Conservation (phyloP, 2,113 vertebrate species). For the Macaca nemestrina region DNA sequence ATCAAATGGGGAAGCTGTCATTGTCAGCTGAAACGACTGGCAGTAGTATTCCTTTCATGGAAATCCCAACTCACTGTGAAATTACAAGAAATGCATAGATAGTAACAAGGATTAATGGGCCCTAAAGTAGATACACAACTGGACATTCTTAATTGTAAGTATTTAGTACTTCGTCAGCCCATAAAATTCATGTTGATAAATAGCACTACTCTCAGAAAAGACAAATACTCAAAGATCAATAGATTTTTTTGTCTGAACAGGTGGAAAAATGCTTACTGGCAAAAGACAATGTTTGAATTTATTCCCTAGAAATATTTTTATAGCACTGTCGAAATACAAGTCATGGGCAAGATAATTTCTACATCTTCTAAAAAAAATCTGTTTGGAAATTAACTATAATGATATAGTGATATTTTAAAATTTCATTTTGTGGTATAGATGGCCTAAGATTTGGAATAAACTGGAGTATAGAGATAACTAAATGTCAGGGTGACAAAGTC, state of each 20-base stretch:
- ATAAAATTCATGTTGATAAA: background rate
- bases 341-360: conserved; percentile 16
- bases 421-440: background rate
- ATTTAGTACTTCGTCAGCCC: background rate
- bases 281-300: background rate
- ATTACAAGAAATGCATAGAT: background rate
- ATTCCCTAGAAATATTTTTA: conserved; percentile 28
- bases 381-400: conserved; percentile 17
- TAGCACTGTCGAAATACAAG: background rate
- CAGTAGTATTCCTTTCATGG: background rate
- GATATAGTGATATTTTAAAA: background rate
- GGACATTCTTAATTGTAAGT: background rate
- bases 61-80: conserved; percentile 34
- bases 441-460: background rate
- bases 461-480: background rate
- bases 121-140: background rate
- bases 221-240: background rate
- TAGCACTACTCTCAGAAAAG: background rate
- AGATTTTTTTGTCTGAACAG: conserved; percentile 27
- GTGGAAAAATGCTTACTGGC: background rate
- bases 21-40: conserved; percentile 15
- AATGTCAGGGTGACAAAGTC: background rate
- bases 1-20: background rate
- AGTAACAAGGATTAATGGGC: conserved; percentile 4
- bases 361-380: background rate